Conservation (phyloP, 2,888 invertebrate species). For the Bursaphelenchus okinawaensis region DNA sequence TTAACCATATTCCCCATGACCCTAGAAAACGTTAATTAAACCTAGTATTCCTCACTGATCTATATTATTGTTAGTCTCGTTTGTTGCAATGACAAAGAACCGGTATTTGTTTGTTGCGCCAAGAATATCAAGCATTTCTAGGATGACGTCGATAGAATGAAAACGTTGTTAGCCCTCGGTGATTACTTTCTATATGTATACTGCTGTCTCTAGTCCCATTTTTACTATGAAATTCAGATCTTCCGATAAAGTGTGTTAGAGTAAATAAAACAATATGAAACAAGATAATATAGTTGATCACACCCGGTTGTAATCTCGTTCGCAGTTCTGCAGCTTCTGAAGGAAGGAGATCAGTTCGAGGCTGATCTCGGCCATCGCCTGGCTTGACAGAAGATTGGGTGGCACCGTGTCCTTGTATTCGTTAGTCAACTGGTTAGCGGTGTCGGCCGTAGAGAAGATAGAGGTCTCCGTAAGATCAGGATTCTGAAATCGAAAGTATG, state of each 20-base stretch:
- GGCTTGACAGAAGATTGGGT: background rate
- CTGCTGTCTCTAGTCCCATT: background rate
- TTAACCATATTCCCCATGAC: too few species aligned
- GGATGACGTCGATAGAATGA: background rate
- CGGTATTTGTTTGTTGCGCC: background rate
- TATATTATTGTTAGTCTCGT: background rate
- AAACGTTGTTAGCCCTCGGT: background rate
- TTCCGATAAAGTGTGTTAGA: background rate
- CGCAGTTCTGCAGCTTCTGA: background rate
- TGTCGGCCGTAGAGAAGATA: background rate
- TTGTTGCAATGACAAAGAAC: background rate
- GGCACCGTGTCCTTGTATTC: background rate
- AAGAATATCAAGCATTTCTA: background rate
- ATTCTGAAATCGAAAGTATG: slow-evolving; percentile 1
- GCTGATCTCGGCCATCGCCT: background rate
- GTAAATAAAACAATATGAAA: background rate
- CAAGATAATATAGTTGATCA: background rate
- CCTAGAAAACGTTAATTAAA: background rate
- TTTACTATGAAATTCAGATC: background rate
- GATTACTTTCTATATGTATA: background rate
- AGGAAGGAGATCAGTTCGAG: background rate
- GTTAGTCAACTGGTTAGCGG: background rate
- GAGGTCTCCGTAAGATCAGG: background rate
- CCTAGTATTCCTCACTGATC: background rate
- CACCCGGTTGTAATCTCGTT: background rate